Conservation (phyloP, 2,113 vertebrate genomes). For the Xiphias gladius region DNA sequence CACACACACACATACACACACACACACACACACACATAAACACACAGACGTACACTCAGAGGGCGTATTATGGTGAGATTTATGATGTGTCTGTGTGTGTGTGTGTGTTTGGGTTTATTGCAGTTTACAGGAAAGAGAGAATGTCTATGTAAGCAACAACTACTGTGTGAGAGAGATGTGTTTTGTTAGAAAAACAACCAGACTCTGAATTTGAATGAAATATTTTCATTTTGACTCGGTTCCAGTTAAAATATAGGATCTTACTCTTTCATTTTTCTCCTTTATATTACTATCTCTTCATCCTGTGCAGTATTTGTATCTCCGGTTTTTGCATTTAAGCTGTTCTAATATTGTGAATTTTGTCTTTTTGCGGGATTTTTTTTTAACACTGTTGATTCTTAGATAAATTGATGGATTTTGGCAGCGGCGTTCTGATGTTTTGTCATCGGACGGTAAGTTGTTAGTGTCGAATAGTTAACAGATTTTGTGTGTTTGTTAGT, state of each 20-base stretch:
- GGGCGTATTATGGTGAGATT: constrained; percentile 79
- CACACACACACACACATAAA: constrained; percentile 27
- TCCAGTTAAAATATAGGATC: constrained; percentile 26
- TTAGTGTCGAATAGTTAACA: no score
- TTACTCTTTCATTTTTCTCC: background rate
- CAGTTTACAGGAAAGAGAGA: constrained; percentile 79
- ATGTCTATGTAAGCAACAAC: constrained; percentile 80
- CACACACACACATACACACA: constrained; percentile 38
- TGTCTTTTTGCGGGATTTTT: no score
- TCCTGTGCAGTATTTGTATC: background rate
- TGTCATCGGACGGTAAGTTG: no score
- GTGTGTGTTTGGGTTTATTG: constrained; percentile 81
- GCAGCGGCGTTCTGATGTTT: background rate
- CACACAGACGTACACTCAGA: constrained; percentile 67
- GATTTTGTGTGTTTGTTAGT: background rate
- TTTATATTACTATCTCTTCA: background rate
- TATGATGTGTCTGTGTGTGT: constrained; percentile 75
- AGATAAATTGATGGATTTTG: background rate
- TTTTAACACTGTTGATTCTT: no score
- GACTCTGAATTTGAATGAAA: constrained; percentile 31
- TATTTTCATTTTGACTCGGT: constrained; percentile 43
- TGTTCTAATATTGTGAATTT: background rate
- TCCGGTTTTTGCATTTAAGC: background rate
- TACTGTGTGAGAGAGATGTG: constrained; percentile 40
- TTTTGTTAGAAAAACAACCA: constrained; percentile 40